Evolutionary conservation across 2,113 vertebrate species (phyloP), one percentile per base, ranked within the genome.

Genomic region (Phalacrocorax brasilianus): DNA sequence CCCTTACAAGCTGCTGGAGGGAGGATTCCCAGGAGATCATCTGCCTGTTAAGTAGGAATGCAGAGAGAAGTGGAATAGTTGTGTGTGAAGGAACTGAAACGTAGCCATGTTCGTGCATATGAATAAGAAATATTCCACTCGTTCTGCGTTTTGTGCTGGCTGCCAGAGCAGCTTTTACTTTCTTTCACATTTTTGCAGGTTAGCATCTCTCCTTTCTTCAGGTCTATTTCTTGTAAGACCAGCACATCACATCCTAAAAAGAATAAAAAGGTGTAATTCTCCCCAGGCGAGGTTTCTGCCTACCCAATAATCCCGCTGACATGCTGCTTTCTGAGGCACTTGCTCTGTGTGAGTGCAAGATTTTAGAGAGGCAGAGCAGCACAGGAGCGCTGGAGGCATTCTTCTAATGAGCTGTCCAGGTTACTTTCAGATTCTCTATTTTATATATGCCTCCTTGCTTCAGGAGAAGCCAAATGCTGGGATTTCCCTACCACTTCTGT

Each of bases 331-430:
- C 65, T 14, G 35, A 84, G 92, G 93, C 73, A 24, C 90, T 93
- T 42, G 93, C 96, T 93, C 92, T 63, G 78, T 16, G 0, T 6
- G 75, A 88, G 85, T 30, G 85, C 32, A 61, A 63, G 88, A 13
- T 73, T 95, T 72, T 50, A 32, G 44, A 82, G 94, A 93, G 80
- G 55, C 74, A 94, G 78, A 90, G 86, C n/a, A 87, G 89, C 81
- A 0, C 78, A 55, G 88, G 8, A 87, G 76, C 78, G 94, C 96
- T 95, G 89, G 8, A 92, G 96, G 96, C 84, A 0, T 50, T 92
- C 95, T 92, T 76, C 92, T 97, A 97, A 97, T 35, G 32, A 97
- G 97, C 92, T 93, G 92, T 58, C 95, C 92, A 59, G 45, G 86
- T 70, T 81, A 9, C 88, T 92, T 56, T 23, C 73, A 47, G 47